These are phyloP conservation scores for Athalia rosae DNA, from an alignment of 2,888 invertebrate genomes.

Conservation along the genomic window DNA sequence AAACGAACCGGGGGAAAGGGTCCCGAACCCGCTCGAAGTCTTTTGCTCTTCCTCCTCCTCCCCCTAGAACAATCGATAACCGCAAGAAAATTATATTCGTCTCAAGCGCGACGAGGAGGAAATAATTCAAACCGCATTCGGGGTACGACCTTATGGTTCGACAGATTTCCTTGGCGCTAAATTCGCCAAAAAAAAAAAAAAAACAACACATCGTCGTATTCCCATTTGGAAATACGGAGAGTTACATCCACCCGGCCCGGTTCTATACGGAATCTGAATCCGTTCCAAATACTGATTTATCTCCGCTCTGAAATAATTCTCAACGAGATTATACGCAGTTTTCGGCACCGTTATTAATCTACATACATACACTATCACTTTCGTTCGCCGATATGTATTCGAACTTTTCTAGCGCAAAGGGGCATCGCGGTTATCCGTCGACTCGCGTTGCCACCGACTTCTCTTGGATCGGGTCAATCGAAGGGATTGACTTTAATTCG, in stretches of 20 bases:
- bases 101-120: no score
- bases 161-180: constrained; percentile 4
- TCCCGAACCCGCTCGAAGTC: neutral
- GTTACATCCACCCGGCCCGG: constrained; percentile 15
- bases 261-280: constrained; percentile 18
- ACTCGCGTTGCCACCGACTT: constrained; percentile 52
- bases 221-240: constrained; percentile 7
- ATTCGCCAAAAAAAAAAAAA: constrained; percentile 2
- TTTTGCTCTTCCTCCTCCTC: neutral
- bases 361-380: no score
- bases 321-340: neutral
- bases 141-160: neutral
- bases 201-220: constrained; percentile 25
- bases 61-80: no score
- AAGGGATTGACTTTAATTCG: constrained; percentile 59
- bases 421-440: constrained; percentile 9
- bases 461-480: constrained; percentile 37
- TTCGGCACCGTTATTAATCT: neutral
- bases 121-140: no score
- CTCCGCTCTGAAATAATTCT: constrained; percentile 21
- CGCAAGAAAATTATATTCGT: no score
- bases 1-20: neutral
- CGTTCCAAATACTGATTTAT: constrained; percentile 37
- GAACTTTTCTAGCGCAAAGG: neutral
- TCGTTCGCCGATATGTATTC: neutral